Evolutionary conservation across 2,797 vertebrate species (phyloP), one percentile per base, ranked within the genome.

Genomic region (Clamator glandarius): DNA sequence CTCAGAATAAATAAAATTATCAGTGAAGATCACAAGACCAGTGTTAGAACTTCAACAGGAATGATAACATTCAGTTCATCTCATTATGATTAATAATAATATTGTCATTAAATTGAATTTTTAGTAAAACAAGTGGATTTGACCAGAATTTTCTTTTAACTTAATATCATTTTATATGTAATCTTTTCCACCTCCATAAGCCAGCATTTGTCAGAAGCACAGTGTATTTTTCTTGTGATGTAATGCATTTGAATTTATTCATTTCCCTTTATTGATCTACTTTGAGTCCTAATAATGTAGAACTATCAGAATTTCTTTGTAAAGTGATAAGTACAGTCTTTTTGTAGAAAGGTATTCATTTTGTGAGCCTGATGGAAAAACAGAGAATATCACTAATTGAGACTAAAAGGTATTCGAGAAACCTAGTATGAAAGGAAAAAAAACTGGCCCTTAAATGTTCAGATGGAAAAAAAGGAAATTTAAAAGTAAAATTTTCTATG

Each of bases 231-330:
- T 85, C 19, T 90, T 69, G n/a, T 64, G 42, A 87, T 67, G 84
- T 52, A 84, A 90, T 73, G 36, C 9, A 19, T 94, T 84, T 91
- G 59, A 87, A 87, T 92, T 77, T 73, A 88, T 90, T 80, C 0
- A 21, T 62, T 95, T 86, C 20, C 92, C 57, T 87, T 91, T 95
- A 61, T 36, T 93, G 52, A 75, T 84, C 70, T 75, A 63, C 57
- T 87, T 91, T 35, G 29, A 81, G 29, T 52, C 57, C 41, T 86
- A 85, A 88, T 87, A 67, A 74, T 35, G 58, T 84, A 73, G 50
- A 76, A 86, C 96, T 77, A 94, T 84, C 52, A 89, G 23, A 90
- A 50, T 79, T 87, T 39, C 62, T 79, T 87, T 90, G 39, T 79
- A 48, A 70, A 69, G 17, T 50, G 79, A 26, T 67, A 92, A 83